Conservation (phyloP, 2,797 vertebrate species). For the Alosa sapidissima region DNA sequence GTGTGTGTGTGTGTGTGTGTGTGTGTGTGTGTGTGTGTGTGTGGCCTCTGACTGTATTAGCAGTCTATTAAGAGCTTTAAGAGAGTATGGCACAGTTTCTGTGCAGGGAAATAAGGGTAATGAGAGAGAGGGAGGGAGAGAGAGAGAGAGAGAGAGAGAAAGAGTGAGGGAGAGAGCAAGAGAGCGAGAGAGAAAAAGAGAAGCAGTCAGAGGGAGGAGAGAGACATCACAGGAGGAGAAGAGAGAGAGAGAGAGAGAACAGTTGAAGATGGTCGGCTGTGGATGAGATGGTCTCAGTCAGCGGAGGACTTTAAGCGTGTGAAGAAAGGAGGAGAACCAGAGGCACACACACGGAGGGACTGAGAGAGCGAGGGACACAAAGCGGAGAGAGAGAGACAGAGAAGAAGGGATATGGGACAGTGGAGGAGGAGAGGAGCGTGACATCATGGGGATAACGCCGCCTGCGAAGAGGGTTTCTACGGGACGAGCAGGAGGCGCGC, state of each 20-base stretch:
- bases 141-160: slow-evolving; percentile 56
- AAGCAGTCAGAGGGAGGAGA: neutral
- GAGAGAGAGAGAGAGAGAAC: neutral
- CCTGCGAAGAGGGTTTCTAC: slow-evolving; percentile 65
- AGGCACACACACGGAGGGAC: slow-evolving; percentile 27
- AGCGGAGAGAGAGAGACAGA: slow-evolving; percentile 30
- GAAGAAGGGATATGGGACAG: slow-evolving; percentile 23
- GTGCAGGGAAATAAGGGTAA: slow-evolving; percentile 47
- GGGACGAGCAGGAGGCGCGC: slow-evolving; percentile 56
- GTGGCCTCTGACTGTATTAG: neutral
- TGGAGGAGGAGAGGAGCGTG: slow-evolving; percentile 49
- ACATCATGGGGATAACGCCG: slow-evolving; percentile 71
- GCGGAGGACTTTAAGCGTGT: neutral
- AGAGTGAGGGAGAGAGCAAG: slow-evolving; percentile 47
- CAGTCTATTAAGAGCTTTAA: neutral
- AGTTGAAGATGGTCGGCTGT: neutral
- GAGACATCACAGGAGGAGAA: neutral
- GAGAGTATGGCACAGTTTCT: slow-evolving; percentile 52
- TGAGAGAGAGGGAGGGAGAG: slow-evolving; percentile 43
- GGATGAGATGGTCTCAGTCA: neutral
- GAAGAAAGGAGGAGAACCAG: too few relatives aligned
- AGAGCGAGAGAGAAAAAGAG: slow-evolving; percentile 53
- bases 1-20: too few relatives aligned
- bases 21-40: too few relatives aligned
- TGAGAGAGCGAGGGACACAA: slow-evolving; percentile 32